Conservation (phyloP, 2,888 invertebrate genomes). For the Cantharis flavilabris region DNA sequence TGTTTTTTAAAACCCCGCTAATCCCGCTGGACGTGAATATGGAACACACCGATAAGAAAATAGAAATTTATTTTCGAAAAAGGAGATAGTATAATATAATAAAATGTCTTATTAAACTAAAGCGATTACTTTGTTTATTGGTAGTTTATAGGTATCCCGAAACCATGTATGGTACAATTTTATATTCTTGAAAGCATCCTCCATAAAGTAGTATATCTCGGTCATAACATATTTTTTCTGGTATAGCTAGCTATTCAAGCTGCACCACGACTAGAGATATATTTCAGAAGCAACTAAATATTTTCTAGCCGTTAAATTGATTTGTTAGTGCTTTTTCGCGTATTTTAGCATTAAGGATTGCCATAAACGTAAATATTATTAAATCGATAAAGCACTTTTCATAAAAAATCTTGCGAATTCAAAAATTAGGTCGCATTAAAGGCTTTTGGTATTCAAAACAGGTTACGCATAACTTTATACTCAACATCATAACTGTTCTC, state of each 20-base stretch:
- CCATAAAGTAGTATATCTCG: neutral
- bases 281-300: conserved; percentile 27
- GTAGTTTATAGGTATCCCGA: neutral
- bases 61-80: neutral
- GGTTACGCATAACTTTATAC: conserved; percentile 49
- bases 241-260: conserved; percentile 11
- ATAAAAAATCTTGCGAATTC: conserved; percentile 29
- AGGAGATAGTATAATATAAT: neutral
- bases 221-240: conserved; percentile 12
- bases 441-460: conserved; percentile 49
- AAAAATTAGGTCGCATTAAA: conserved; percentile 46
- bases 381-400: conserved; percentile 25
- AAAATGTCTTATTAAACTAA: neutral
- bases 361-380: conserved; percentile 26
- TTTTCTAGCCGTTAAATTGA: conserved; percentile 31
- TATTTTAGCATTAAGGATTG: conserved; percentile 20
- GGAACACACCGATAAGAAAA: neutral
- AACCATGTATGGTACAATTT: neutral
- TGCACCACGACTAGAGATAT: conserved; percentile 22
- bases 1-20: neutral
- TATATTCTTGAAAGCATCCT: neutral
- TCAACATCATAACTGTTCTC: conserved; percentile 46
- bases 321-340: conserved; percentile 24
- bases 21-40: neutral
- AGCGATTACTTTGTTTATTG: neutral